Evolutionary conservation across 2,888 invertebrate genomes (phyloP).

Genomic region (Spodoptera picta): DNA sequence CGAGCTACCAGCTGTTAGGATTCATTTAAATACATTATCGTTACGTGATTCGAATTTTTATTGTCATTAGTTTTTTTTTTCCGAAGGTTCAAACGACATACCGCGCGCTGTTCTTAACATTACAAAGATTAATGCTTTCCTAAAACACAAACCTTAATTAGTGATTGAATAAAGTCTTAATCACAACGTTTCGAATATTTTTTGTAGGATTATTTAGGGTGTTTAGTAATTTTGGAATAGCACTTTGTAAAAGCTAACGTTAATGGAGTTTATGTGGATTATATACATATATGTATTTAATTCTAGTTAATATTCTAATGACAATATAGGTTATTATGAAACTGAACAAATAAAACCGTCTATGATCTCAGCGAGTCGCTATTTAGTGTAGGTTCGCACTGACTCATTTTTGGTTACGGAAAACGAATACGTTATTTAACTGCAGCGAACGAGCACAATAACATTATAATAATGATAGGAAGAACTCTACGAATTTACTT

Average conservation of each 20-base stretch:
- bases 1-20: conserved; percentile 2
- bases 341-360: conserved; percentile 67
- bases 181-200: too few species aligned
- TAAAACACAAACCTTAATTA: too few species aligned
- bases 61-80: not conserved
- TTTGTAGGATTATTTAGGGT: too few species aligned
- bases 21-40: not conserved
- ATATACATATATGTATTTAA: conserved; percentile 1
- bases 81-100: too few species aligned
- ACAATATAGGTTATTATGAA: conserved; percentile 52
- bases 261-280: too few species aligned
- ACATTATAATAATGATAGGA: conserved; percentile 22
- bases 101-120: too few species aligned
- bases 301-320: conserved; percentile 53
- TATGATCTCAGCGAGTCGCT: conserved; percentile 79
- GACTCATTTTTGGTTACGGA: conserved; percentile 64
- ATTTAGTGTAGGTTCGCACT: conserved; percentile 67
- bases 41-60: too few species aligned
- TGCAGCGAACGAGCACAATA: conserved; percentile 21
- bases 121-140: too few species aligned
- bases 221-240: not conserved
- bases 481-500: conserved; percentile 11
- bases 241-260: too few species aligned
- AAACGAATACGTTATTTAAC: conserved; percentile 49
- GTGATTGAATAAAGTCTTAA: too few species aligned